Evolutionary conservation across 2,113 vertebrate species (phyloP).

Genomic region (Alexandromys fortis): DNA sequence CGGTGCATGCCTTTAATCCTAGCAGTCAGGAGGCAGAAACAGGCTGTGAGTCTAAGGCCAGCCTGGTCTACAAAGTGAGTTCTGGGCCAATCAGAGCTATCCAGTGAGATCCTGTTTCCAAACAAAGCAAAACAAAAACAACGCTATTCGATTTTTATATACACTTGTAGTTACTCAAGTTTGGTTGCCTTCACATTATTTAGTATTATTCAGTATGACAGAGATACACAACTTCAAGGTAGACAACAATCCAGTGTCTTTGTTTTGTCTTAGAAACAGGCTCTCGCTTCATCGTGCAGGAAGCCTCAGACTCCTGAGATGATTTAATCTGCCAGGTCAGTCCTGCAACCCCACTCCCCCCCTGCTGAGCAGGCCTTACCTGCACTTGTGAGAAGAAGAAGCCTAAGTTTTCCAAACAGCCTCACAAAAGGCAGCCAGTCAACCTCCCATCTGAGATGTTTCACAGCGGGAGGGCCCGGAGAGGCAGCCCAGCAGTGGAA

Average conservation of each 20-base stretch:
- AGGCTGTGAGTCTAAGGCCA: neutral
- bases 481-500: too few relatives aligned
- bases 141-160: neutral
- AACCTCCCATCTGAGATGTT: neutral
- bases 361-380: neutral
- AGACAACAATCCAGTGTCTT: too few relatives aligned
- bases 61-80: neutral
- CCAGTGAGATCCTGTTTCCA: neutral
- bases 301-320: neutral
- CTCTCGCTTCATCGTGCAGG: neutral
- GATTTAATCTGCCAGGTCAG: neutral
- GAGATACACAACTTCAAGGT: neutral
- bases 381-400: neutral
- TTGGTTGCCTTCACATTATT: conserved; percentile 11
- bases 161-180: neutral
- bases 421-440: neutral
- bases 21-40: neutral
- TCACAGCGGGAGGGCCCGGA: too few relatives aligned
- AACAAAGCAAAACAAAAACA: neutral
- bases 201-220: neutral
- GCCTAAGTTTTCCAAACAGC: neutral
- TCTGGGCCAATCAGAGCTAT: neutral
- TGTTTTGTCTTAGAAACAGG: neutral
- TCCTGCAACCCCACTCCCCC: neutral
- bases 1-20: neutral